These are phyloP conservation scores for Bagarius yarrelli DNA, from an alignment of 2,113 vertebrate genomes.

Conservation along the genomic window DNA sequence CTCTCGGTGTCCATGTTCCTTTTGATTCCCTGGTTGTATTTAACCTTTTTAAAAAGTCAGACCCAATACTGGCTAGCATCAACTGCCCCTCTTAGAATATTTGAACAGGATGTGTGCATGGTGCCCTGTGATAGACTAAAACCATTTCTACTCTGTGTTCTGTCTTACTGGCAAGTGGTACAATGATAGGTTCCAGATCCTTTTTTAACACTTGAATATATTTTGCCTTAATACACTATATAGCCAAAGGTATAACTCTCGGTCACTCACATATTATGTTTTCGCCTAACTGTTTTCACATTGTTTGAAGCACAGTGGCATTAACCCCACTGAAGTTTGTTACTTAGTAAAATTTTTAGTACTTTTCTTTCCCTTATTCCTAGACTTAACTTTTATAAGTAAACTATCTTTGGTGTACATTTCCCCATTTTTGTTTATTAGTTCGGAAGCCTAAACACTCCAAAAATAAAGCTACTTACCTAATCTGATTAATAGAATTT, in stretches of 20 bases:
- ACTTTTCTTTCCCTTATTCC: neutral
- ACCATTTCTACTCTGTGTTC: neutral
- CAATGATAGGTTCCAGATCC: neutral
- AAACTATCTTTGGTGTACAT: neutral
- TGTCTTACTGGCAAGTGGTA: neutral
- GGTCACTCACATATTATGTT: neutral
- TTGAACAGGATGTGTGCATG: neutral
- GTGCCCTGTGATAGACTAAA: neutral
- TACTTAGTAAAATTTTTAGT: neutral
- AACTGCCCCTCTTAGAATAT: neutral
- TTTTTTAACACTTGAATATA: neutral
- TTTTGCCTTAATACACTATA: neutral
- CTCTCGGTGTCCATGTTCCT: neutral
- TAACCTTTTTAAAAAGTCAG: neutral
- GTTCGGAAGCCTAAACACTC: neutral
- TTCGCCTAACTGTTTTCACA: neutral
- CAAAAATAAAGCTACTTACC: neutral
- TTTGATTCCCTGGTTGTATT: neutral
- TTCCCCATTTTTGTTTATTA: constrained; percentile 5
- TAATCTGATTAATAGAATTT: neutral
- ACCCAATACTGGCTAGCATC: neutral
- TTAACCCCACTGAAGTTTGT: neutral
- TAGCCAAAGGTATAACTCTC: neutral
- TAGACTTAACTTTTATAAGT: neutral
- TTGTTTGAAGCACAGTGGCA: neutral